Evolutionary conservation across 2,797 vertebrate genomes (phyloP).

Genomic region (Harpagifer antarcticus): DNA sequence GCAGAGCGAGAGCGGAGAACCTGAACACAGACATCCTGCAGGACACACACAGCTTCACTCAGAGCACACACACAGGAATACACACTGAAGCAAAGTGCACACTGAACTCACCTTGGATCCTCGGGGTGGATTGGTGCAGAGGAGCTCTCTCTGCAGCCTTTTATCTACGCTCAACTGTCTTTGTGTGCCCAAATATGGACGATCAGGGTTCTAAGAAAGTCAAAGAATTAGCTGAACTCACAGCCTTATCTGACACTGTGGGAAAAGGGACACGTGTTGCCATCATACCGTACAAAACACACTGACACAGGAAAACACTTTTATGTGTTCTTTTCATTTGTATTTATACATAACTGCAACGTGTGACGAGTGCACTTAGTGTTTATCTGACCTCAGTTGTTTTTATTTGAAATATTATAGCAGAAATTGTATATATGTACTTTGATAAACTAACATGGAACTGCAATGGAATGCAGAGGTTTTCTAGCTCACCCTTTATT

Average conservation of each 20-base stretch:
- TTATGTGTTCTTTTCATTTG: not conserved
- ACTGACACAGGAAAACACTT: not conserved
- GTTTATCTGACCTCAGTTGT: not conserved
- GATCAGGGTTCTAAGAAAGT: not conserved
- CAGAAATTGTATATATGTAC: not conserved
- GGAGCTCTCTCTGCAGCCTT: constrained; percentile 3
- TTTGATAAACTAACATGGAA: not conserved
- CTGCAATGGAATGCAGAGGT: not conserved
- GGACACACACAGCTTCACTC: constrained; percentile 8
- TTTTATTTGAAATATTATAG: too few relatives aligned
- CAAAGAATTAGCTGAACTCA: constrained; percentile 6
- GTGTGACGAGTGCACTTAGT: not conserved
- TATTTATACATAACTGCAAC: too few relatives aligned
- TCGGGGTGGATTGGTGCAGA: constrained; percentile 9
- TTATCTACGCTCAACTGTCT: constrained; percentile 8
- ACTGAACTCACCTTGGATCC: constrained; percentile 29
- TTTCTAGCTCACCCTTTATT: not conserved
- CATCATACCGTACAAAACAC: not conserved
- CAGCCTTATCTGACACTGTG: constrained; percentile 15
- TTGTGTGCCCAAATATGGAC: constrained; percentile 30
- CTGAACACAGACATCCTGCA: constrained; percentile 42
- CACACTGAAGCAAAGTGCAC: not conserved
- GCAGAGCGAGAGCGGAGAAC: constrained; percentile 50
- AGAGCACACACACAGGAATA: not conserved
- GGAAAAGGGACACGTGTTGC: constrained; percentile 20